Conservation (phyloP, 2,797 vertebrate genomes). For the Uromys caudimaculatus region DNA sequence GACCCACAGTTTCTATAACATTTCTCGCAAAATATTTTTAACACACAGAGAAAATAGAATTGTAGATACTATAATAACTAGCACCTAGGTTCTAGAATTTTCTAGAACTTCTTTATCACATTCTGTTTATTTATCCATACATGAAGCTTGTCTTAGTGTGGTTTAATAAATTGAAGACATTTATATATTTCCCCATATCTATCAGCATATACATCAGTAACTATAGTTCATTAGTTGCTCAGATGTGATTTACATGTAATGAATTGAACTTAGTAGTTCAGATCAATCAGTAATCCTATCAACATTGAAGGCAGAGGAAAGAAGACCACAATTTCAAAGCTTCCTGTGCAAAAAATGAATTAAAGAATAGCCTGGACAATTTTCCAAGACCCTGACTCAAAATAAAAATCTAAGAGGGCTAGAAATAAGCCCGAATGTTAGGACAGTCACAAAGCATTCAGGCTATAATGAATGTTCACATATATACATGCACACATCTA, state of each 20-base stretch:
- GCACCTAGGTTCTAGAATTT: not conserved
- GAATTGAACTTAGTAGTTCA: not conserved
- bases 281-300: not conserved
- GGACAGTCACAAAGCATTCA: not conserved
- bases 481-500: not conserved
- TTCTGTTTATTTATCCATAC: not conserved
- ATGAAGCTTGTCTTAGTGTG: not conserved
- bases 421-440: not conserved
- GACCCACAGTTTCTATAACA: not conserved
- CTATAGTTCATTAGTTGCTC: not conserved
- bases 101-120: not conserved
- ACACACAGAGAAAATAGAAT: not conserved
- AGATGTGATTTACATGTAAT: not conserved
- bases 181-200: not conserved
- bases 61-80: not conserved
- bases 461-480: too few relatives aligned
- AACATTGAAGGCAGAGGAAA: not conserved
- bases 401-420: not conserved
- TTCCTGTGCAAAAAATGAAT: not conserved
- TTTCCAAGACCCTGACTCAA: not conserved
- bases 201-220: not conserved
- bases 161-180: not conserved
- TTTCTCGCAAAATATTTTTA: slow-evolving; percentile 10
- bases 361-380: not conserved
- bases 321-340: not conserved